Base-by-base conservation (phyloP, 2,888 invertebrate species). In the Pollenia angustigena region DNA sequence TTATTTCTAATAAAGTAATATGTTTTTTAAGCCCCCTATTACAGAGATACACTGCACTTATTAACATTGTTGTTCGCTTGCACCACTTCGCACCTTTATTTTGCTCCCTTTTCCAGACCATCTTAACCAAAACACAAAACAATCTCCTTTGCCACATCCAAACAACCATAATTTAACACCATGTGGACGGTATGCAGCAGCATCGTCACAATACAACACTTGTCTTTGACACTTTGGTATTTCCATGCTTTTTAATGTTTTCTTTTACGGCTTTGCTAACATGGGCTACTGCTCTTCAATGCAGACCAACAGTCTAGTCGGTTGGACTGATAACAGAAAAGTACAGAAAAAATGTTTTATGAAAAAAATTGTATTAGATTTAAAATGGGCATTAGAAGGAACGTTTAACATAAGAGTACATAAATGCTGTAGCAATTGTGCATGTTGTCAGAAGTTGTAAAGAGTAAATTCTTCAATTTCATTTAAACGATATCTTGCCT, bases 191-290 rank as follows among this genome's bases (percentile, higher is more conserved):
- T 64, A 18, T 68, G 72, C 50, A 48, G 16, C 71, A 32, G 32
- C 12, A 32, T 48, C 54, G 44, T 40, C 40, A 72, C 72, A 68
- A 81, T 68, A n/a, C 84, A 78, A 74, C 84, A 87, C 78, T 87
- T 87, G 87, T 84, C 87, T 84, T 64, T 68, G 76, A 81, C 87
- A 87, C 87, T 84, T 80, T 76, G 64, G 18, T 60, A 72, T 64
- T 81, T 66, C n/a, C 66, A 32, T 46, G 16, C 32, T 64, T 60
- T 64, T 72, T 18, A 48, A 52, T 42, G 14, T 56, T 60, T 40
- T 81, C n/a, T 44, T 32, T 58, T n/a, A 14, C 9, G 48, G 50
- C 68, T 72, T 50, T 48, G 48, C 44, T 16, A 44, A 32, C 32
- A 32, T 2, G 42, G 71, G n/a, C 50, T 32, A 40, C 52, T 54